Evolutionary conservation across 2,888 invertebrate species (phyloP).

Genomic region (Thysanoteuthis rhombus): DNA sequence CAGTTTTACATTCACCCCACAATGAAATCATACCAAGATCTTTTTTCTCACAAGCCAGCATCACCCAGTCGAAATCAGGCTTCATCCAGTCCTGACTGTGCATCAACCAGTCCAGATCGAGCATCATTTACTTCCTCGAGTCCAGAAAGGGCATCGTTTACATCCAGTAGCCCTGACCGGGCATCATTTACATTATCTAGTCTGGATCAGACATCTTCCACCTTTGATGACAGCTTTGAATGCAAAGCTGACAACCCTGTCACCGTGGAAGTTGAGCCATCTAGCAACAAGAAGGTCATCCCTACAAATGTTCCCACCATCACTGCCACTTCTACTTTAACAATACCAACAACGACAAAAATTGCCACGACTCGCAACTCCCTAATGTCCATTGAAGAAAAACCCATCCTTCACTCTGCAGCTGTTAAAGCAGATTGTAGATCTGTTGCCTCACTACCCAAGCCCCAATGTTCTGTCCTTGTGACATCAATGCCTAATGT

Average conservation of each 20-base stretch:
- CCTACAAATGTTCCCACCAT: background rate
- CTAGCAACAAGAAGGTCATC: background rate
- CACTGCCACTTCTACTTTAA: background rate
- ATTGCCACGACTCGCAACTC: background rate
- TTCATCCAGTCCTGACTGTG: too few species aligned
- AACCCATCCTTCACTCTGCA: background rate
- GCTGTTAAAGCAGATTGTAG: background rate
- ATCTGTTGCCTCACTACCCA: background rate
- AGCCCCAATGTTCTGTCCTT: background rate
- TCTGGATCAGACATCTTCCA: background rate
- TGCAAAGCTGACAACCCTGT: background rate
- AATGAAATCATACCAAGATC: constrained; percentile 17
- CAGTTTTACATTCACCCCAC: background rate
- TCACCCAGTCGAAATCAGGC: background rate
- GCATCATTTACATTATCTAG: too few species aligned
- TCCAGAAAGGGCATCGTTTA: too few species aligned
- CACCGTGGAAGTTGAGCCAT: background rate
- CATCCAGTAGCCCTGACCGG: too few species aligned
- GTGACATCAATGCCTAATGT: background rate
- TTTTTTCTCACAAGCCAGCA: background rate
- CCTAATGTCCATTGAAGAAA: background rate
- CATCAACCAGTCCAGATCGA: too few species aligned
- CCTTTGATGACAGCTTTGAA: constrained; percentile 14
- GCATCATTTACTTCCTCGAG: too few species aligned
- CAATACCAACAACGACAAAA: background rate